These are phyloP conservation scores for Phrynosoma blainvillii DNA, from an alignment of 2,113 vertebrate genomes.

Conservation along the genomic window DNA sequence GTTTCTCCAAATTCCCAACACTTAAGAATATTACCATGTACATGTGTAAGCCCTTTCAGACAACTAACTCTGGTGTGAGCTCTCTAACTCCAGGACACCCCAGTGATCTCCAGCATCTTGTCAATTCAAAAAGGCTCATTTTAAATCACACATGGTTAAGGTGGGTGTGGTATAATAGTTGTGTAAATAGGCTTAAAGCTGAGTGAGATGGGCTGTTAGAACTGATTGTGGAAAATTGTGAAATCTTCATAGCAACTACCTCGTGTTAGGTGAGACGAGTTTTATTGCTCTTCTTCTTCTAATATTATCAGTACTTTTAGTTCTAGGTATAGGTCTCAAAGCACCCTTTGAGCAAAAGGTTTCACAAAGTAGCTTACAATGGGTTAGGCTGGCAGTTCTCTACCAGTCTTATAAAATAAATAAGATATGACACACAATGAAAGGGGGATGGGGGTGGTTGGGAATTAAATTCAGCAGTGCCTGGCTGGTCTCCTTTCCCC, in stretches of 20 bases:
- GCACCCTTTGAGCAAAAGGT: no score
- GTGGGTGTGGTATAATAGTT: background rate
- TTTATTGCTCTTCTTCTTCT: background rate
- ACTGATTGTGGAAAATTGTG: background rate
- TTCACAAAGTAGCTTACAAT: no score
- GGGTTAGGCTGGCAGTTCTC: no score
- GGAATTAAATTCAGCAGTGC: no score
- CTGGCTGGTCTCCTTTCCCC: no score
- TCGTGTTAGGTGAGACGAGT: background rate
- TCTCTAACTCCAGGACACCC: background rate
- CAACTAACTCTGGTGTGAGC: background rate
- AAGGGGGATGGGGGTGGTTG: no score
- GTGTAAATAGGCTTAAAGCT: background rate
- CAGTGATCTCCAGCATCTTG: background rate
- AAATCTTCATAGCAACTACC: background rate
- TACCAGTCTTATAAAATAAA: no score
- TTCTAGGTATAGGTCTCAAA: background rate
- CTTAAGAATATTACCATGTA: background rate
- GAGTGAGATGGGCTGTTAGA: background rate
- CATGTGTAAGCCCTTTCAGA: background rate
- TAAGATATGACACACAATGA: no score
- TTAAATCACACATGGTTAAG: background rate
- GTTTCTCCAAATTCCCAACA: conserved; percentile 21
- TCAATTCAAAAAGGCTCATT: background rate
- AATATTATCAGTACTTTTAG: background rate